Evolutionary conservation across 1,140 invertebrate genomes (phyloP).

Genomic region (Neuroterus valhalla): DNA sequence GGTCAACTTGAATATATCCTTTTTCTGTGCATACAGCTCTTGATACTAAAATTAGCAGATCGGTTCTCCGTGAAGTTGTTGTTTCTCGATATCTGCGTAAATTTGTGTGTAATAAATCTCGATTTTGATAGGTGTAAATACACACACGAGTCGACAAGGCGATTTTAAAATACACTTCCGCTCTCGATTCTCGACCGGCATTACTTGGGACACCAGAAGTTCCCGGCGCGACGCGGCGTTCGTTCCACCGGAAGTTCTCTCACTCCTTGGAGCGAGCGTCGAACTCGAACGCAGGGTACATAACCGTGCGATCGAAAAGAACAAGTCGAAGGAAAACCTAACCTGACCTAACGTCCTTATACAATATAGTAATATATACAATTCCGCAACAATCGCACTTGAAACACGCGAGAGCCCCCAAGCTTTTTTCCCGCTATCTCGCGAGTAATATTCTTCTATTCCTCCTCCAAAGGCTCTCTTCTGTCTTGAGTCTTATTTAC

Average conservation of each 20-base stretch:
- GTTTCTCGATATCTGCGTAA: no score
- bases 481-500: slow-evolving; percentile 9
- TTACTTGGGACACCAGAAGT: slow-evolving; percentile 40
- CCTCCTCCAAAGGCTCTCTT: background rate
- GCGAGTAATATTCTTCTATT: slow-evolving; percentile 26
- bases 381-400: slow-evolving; percentile 29
- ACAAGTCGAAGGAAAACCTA: slow-evolving; percentile 44
- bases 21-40: no score
- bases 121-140: background rate
- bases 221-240: slow-evolving; percentile 23
- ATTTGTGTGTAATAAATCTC: no score
- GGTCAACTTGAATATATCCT: no score
- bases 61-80: no score
- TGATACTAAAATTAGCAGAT: no score
- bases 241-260: slow-evolving; percentile 64
- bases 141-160: background rate
- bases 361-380: slow-evolving; percentile 21
- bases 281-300: slow-evolving; percentile 46
- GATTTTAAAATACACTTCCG: slow-evolving; percentile 54
- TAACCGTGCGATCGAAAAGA: slow-evolving; percentile 42
- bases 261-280: slow-evolving; percentile 54
- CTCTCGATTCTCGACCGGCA: slow-evolving; percentile 56
- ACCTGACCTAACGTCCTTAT: slow-evolving; percentile 51
- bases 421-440: slow-evolving; percentile 23
- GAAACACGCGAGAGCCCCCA: slow-evolving; percentile 18